Evolutionary conservation across 2,797 vertebrate genomes (phyloP), one percentile per base, ranked within the genome.

Genomic region (Octomys mimax): DNA sequence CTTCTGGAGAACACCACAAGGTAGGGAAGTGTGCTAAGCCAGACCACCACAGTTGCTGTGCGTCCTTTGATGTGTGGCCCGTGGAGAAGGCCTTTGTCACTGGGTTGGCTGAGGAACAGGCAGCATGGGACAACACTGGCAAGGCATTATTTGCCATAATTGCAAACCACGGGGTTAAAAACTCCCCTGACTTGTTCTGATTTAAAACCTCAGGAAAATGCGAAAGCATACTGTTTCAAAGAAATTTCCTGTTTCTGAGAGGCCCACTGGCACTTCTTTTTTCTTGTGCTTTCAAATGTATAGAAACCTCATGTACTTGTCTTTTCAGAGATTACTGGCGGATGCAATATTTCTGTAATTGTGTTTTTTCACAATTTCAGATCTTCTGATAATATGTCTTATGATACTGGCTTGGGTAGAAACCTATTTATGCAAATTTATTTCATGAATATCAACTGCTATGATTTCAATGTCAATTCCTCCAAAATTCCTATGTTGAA

Each of bases 61-160:
- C 3, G 33, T 52, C 49, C 87, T 95, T 80, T 83, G 57, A 52
- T 90, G 52, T 87, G 39, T 86, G 80, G 21, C 89, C 80, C 54
- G 3, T 93, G 93, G 70, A 89, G 89, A 95, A 33, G 39, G 68
- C 90, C 80, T 81, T 46, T 97, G 95, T 96, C 79, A 78, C 64
- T 42, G 81, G 26, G 84, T 39, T 96, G 75, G 54, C 88, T 93
- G 33, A 78, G n/a, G 62, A 68, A 6, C 18, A 59, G 78, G 64
- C 73, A 87, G 78, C 68, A 0, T 92, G 68, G 54, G 14, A 54
- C 28, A 39, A 13, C 66, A 21, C 39, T 22, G 61, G 49, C 78
- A 59, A 71, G 82, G 13, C 86, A 73, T 96, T 88, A 83, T 94
- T 95, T 91, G 24, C 61, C 49, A 70, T 97, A 96, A 94, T 91